Conservation (phyloP, 2,113 vertebrate genomes). For the Spea bombifrons region DNA sequence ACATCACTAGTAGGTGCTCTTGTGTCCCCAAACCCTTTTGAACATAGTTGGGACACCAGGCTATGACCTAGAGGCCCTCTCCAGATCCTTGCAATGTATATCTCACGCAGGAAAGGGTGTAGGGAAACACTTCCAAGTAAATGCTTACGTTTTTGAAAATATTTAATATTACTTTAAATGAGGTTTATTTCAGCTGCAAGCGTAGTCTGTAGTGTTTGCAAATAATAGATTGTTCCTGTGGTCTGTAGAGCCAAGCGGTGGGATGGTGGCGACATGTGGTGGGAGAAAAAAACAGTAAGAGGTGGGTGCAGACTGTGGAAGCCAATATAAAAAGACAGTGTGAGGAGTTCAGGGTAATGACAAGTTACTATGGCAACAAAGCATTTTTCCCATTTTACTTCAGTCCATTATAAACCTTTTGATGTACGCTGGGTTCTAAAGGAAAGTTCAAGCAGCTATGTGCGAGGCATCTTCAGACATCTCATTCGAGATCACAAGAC, state of each 20-base stretch:
- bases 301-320: conserved; percentile 55
- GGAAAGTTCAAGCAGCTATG: conserved; percentile 13
- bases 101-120: too few species aligned
- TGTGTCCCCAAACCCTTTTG: too few species aligned
- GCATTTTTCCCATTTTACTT: conserved; percentile 46
- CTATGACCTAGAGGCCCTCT: too few species aligned
- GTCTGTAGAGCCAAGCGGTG: conserved; percentile 38
- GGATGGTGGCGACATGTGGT: conserved; percentile 49
- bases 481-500: background rate
- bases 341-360: conserved; percentile 39
- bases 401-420: conserved; percentile 48
- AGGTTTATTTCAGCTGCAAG: background rate
- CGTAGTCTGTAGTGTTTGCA: background rate
- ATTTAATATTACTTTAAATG: background rate
- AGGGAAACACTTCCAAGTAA: too few species aligned
- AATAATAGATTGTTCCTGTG: conserved; percentile 27
- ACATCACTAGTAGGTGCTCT: too few species aligned
- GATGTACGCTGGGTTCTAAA: conserved; percentile 39
- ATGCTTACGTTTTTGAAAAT: too few species aligned
- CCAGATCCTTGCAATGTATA: too few species aligned
- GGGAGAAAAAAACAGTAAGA: conserved; percentile 53
- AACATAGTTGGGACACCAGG: too few species aligned
- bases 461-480: background rate
- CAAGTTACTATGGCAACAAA: conserved; percentile 52
- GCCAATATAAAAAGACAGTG: conserved; percentile 42